Evolutionary conservation across 2,888 invertebrate genomes (phyloP), one percentile per base, ranked within the genome.

Genomic region (Diadegma fenestrale): DNA sequence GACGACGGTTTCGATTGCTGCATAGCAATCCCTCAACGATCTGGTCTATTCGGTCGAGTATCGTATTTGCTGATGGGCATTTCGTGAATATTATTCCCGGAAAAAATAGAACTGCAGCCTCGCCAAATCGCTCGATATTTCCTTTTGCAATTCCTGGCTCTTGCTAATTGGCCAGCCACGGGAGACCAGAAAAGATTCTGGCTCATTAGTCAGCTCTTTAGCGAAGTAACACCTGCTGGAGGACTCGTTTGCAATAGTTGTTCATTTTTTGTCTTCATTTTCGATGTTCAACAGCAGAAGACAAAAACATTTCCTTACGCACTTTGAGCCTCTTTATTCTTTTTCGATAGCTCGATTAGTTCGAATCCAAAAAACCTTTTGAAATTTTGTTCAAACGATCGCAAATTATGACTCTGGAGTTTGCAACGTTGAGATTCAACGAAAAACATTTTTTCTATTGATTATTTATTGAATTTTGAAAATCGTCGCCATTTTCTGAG

Each of bases 151-250:
- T 43, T 43, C 2, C 5, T 22, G 5, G 64, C 22, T 22, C 54
- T 26, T 37, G 77, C 73, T 84, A 84, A 84, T 84, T 78, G 51
- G 10, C n/a, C 14, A 63, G 6, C 22, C 68, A 48, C 43, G 37
- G 63, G 19, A 33, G 33, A 75, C 64, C 45, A 63, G 69, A 81
- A 72, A 51, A 63, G 71, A 79, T 71, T 76, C 69, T 33, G 58
- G 48, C 41, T 79, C 54, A 75, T 85, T 75, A 79, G 85, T 64
- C 64, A 58, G 33, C 45, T 64, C 58, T 45, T 85, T 85, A 82
- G 71, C 85, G 1, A 33, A 48, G 54, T 79, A 48, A 79, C 82
- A 82, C 82, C 63, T 69, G 45, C n/a, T n/a, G n/a, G n/a, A n/a
- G n/a, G 61, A 14, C n/a, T 30, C n/a, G 48, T 48, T n/a, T 48